Evolutionary conservation across 2,113 vertebrate genomes (phyloP).

Genomic region (Pan troglodytes): NHGRI_mPanTro3-v2.1_pri NC_072401.2:13825001-13825500

Average conservation of each 20-base stretch:
- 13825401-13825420: not conserved
- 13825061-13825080: not conserved
- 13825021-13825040: not conserved
- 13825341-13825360: not conserved
- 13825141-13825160: not conserved
- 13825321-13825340: not conserved
- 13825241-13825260: not conserved
- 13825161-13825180: not conserved
- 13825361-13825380: too few relatives aligned
- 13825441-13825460: not conserved
- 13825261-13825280: not conserved
- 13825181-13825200: not conserved
- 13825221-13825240: not conserved
- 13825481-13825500: not conserved
- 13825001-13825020: not conserved
- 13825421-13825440: not conserved
- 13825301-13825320: not conserved
- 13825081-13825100: not conserved
- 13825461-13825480: not conserved
- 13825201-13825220: not conserved
- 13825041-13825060: not conserved
- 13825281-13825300: not conserved
- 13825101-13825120: not conserved
- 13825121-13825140: not conserved
- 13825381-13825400: too few relatives aligned